Conservation (phyloP, 2,797 vertebrate genomes). For the Sternotherus odoratus region DNA sequence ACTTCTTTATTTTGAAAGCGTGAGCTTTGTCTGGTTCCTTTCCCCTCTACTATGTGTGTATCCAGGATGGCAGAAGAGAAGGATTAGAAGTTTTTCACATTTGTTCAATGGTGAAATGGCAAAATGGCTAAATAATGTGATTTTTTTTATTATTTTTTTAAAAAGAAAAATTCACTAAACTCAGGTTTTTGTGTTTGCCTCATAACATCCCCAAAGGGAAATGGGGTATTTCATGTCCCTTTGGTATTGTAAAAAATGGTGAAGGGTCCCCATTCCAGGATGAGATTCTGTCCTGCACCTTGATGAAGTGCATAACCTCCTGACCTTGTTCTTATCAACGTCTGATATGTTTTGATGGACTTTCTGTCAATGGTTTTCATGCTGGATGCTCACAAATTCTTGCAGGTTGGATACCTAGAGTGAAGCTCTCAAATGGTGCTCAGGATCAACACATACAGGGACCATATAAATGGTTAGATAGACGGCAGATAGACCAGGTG, state of each 20-base stretch:
- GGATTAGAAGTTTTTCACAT: neutral
- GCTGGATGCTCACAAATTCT: fast-evolving
- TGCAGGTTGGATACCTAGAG: neutral
- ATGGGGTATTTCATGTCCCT: neutral
- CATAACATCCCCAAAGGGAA: neutral
- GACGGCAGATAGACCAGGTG: neutral
- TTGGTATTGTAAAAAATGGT: neutral
- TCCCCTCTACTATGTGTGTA: fast-evolving
- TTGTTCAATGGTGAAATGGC: neutral
- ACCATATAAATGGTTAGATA: neutral
- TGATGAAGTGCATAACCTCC: neutral
- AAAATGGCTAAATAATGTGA: neutral
- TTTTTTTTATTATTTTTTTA: neutral
- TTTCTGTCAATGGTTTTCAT: neutral
- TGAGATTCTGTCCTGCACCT: neutral
- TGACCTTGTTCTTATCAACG: neutral
- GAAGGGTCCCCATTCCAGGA: neutral
- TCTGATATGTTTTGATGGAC: neutral
- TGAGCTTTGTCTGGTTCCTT: neutral
- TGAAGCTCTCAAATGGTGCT: neutral
- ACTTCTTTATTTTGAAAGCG: neutral
- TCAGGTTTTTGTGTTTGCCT: neutral
- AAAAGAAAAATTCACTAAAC: neutral
- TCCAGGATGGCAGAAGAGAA: neutral
- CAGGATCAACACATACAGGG: neutral